A percentile compares a stretch with the other conserved stretches of the same genome.
phyloP scores from a whole-genome alignment of 2,797 vertebrate species.

The Otolemur crassicaudatus region DNA sequence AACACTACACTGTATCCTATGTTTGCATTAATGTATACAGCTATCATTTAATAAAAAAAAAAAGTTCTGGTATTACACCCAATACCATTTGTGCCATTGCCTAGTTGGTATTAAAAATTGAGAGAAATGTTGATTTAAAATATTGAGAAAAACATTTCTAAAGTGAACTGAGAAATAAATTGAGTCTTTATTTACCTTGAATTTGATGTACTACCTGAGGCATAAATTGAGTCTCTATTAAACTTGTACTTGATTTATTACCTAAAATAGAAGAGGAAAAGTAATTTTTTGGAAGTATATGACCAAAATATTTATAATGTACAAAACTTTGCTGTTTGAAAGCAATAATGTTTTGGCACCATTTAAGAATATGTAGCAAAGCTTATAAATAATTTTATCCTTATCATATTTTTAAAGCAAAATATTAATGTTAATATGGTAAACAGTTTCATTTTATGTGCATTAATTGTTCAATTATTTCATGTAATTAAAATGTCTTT shows the following conservation, averaged over 20 bases:
- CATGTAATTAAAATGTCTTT: not conserved
- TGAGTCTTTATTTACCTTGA: not conserved
- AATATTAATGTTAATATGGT: not conserved
- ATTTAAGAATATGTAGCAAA: not conserved
- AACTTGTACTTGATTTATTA: not conserved
- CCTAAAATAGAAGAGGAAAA: not conserved
- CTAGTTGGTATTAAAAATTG: not conserved
- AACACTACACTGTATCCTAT: too few relatives aligned
- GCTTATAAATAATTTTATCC: not conserved
- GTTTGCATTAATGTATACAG: too few relatives aligned
- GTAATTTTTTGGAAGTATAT: not conserved
- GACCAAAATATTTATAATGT: not conserved
- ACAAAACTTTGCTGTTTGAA: not conserved
- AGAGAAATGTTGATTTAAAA: not conserved
- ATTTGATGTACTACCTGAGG: not conserved
- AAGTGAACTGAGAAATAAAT: not conserved
- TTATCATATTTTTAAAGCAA: not conserved
- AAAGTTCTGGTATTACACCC: not conserved
- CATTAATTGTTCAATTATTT: not conserved
- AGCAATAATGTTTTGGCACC: not conserved
- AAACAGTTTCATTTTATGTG: not conserved
- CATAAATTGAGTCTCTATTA: not conserved
- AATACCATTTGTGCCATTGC: not conserved
- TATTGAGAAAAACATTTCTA: not conserved
- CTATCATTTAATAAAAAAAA: not conserved